Percentiles rank a stretch among this genome's conserved stretches.
These are phyloP conservation scores for Sinotaia quadrata DNA, from an alignment of 2,888 invertebrate species.

Conservation along the genomic window DNA sequence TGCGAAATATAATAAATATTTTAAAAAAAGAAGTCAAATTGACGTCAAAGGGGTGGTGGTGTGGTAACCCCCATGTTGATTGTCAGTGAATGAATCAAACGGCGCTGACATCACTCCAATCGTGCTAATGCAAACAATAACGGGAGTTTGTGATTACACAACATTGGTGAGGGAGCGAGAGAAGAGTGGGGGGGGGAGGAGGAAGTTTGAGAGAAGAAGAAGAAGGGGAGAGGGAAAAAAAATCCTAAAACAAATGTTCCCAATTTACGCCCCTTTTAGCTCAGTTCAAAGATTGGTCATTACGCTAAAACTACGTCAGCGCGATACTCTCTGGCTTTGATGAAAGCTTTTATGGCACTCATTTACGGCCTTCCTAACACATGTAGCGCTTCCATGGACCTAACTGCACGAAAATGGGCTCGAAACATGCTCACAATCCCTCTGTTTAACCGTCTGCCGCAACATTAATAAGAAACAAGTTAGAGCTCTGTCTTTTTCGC, in stretches of 20 bases:
- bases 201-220: too few species aligned
- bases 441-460: conserved; percentile 22
- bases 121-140: conserved; percentile 25
- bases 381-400: conserved; percentile 11
- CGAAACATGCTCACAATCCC: conserved; percentile 4
- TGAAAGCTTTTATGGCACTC: conserved; percentile 22
- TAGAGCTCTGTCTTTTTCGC: neutral
- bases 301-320: conserved; percentile 19
- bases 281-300: conserved; percentile 18
- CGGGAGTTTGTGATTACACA: conserved; percentile 20
- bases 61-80: too few species aligned
- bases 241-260: conserved; percentile 5
- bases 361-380: conserved; percentile 22
- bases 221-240: too few species aligned
- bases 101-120: conserved; percentile 24
- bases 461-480: neutral
- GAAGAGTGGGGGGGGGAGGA: too few species aligned
- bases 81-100: too few species aligned
- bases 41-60: too few species aligned
- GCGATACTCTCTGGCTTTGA: conserved; percentile 19
- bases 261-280: conserved; percentile 28
- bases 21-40: too few species aligned
- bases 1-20: too few species aligned
- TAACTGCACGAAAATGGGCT: conserved; percentile 16
- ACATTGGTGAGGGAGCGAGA: conserved; percentile 9